Evolutionary conservation across 2,797 vertebrate genomes (phyloP).

Genomic region (Hippocampus kuda): DNA sequence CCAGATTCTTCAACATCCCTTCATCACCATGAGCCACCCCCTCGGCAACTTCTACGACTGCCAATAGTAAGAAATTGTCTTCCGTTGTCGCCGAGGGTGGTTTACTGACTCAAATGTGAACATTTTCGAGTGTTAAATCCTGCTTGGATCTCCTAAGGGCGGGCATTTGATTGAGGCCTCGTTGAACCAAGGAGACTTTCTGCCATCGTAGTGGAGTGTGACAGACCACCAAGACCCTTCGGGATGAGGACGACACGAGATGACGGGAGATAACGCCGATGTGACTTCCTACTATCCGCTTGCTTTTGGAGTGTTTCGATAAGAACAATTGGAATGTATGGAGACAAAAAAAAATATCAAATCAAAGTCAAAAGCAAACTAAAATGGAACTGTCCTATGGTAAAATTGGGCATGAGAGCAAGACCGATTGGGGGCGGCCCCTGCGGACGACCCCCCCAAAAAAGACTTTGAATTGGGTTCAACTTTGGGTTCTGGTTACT

Average conservation of each 20-base stretch:
- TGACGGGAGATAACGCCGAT: background rate
- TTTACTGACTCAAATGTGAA: background rate
- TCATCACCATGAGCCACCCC: conserved; percentile 7
- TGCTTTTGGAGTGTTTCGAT: background rate
- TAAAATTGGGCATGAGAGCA: background rate
- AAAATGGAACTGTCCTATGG: background rate
- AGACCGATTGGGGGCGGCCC: too few relatives aligned
- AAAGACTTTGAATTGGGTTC: background rate
- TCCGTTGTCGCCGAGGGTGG: background rate
- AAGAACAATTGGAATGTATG: background rate
- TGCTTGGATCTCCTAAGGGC: background rate
- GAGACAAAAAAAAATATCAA: background rate
- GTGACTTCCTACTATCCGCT: background rate
- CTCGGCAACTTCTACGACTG: background rate
- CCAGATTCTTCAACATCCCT: conserved; percentile 7
- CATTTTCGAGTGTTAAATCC: conserved; percentile 2
- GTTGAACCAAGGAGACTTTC: conserved; percentile 2
- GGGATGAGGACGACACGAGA: background rate
- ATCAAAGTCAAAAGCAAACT: background rate
- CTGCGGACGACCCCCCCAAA: too few relatives aligned
- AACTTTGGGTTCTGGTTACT: background rate
- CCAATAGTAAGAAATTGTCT: conserved; percentile 4
- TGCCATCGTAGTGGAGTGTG: background rate
- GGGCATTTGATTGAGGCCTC: background rate
- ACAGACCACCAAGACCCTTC: background rate